Base-by-base conservation (phyloP, 2,888 invertebrate species). In the Ectobius pallidus region DNA sequence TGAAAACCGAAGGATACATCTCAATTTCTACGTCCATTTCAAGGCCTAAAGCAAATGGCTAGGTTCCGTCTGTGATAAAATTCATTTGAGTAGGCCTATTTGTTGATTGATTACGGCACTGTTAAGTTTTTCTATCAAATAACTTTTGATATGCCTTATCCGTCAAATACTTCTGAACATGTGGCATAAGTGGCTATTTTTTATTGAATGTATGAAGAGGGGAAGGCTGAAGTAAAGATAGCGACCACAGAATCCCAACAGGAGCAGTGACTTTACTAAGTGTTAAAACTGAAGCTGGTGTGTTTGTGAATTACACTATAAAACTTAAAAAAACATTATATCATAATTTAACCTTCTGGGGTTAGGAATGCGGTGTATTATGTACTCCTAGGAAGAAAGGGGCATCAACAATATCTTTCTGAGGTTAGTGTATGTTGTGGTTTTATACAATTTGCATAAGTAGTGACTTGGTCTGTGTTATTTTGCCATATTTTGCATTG, bases 11-110 rank as follows among this genome's bases (percentile, higher is more conserved):
- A 22, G 25, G 27, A 67, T 20, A 67, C 25, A 18, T 42, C 65
- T 34, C 22, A 65, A 16, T 42, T 20, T 20, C 7, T 44, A 44
- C 42, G 65, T 67, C 67, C 67, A 46, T 67, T 67, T 67, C 44
- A 27, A 46, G 22, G 46, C 44, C 27, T 67, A 44, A 67, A 16
- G 67, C 67, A 67, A 67, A 67, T 67, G 67, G 67, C 67, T 67
- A 16, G n/a, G 25, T 16, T 22, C 44, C 44, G 7, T 67, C 67
- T 67, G 67, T 67, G 67, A 67, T 67, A 44, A n/a, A 61, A 61
- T 25, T 34, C n/a, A n/a, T 34, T 25, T 18, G 44, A 44, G 25
- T 55, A 27, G 55, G 55, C 55, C 55, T 67, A 67, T 67, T 67
- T 63, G 63, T 63, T 34, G 9, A 63, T 42, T 22, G 11, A 63